phyloP scores from a whole-genome alignment of 2,888 invertebrate genomes.

The Osedax frankpressi region DNA sequence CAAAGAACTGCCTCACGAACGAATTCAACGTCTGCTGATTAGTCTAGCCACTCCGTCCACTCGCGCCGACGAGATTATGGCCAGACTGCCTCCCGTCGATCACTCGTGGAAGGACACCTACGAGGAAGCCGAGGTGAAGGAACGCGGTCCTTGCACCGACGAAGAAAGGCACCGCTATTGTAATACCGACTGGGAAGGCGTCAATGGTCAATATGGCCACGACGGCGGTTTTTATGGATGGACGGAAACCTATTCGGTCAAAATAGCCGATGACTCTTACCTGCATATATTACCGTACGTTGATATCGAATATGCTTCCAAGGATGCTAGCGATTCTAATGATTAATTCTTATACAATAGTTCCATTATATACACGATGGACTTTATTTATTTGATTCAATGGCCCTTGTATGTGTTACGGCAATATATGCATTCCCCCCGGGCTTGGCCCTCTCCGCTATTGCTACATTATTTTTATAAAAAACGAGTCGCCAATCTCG shows the following conservation, averaged over 20 bases:
- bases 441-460: no score
- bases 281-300: conserved; percentile 90
- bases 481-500: no score
- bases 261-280: conserved; percentile 63
- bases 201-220: conserved; percentile 50
- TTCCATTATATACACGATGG: neutral
- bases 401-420: no score
- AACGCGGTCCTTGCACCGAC: conserved; percentile 16
- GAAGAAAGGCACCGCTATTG: conserved; percentile 36
- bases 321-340: neutral
- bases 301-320: conserved; percentile 59
- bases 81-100: conserved; percentile 57
- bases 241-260: conserved; percentile 69
- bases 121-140: conserved; percentile 10
- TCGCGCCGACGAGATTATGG: conserved; percentile 47
- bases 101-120: conserved; percentile 21
- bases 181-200: conserved; percentile 43
- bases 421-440: neutral
- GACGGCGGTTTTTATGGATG: conserved; percentile 66
- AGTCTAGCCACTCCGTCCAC: neutral
- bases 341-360: neutral
- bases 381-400: no score
- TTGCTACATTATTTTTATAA: neutral
- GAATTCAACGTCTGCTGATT: neutral
- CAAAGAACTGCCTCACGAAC: neutral